phyloP scores from a whole-genome alignment of 2,888 invertebrate genomes.

The Hemithea aestivaria region DNA sequence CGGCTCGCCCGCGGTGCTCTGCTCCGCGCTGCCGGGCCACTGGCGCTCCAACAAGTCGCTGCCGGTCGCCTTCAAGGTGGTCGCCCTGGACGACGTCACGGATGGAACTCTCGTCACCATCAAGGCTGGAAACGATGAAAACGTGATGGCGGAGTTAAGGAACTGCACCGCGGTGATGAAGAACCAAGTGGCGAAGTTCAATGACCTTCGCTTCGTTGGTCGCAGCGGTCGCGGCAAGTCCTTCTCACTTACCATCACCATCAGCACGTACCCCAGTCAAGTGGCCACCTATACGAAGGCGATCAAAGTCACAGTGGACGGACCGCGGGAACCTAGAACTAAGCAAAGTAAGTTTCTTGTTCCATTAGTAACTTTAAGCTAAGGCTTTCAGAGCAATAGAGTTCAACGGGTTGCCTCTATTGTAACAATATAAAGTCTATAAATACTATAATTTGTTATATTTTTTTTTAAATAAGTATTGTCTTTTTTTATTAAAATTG shows the following conservation, averaged over 20 bases:
- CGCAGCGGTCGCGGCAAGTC: constrained; percentile 97
- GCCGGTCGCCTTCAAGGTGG: constrained; percentile 97
- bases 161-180: constrained; percentile 97
- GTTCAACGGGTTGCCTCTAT: constrained; percentile 17
- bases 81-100: constrained; percentile 93
- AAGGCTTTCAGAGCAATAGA: constrained; percentile 9
- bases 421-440: no score
- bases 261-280: constrained; percentile 87
- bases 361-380: no score
- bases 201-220: constrained; percentile 98
- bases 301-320: constrained; percentile 99
- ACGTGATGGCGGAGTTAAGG: constrained; percentile 95
- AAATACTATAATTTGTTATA: no score
- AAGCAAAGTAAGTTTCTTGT: constrained; percentile 93
- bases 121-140: constrained; percentile 98
- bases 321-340: constrained; percentile 97
- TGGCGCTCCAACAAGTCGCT: constrained; percentile 99
- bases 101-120: constrained; percentile 97
- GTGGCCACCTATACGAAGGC: constrained; percentile 97
- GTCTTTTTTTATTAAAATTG: no score
- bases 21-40: constrained; percentile 95
- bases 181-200: constrained; percentile 98
- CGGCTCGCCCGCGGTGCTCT: constrained; percentile 96
- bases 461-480: no score
- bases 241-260: constrained; percentile 96